Evolutionary conservation across 2,888 invertebrate species (phyloP), one percentile per base, ranked within the genome.

Genomic region (Leucoptera coffeella): DNA sequence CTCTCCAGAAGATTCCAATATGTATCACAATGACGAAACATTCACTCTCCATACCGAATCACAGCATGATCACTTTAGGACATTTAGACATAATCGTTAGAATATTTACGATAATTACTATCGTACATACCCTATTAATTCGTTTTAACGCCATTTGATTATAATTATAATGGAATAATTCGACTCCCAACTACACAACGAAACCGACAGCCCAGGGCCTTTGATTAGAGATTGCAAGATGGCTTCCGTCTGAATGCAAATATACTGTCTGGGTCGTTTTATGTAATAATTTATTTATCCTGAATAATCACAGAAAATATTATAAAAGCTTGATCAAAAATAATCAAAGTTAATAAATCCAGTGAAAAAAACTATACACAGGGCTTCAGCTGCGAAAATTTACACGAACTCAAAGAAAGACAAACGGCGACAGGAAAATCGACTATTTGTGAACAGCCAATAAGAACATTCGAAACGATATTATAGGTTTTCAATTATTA

Each of bases 71-170:
- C 59, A 61, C 59, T n/a, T n/a, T n/a, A n/a, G n/a, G n/a, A 12
- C 49, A 44, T 45, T 37, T 35, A 37, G 38, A 33, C 36, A 33
- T 37, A 41, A 46, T 41, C 32, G 36, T 36, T 23, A 26, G 37
- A 37, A 49, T 54, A 52, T 53, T 50, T 43, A 41, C 37, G 39
- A 38, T 38, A 36, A 38, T 45, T 43, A 39, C 39, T 40, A 45
- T 45, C 51, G 61, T 72, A 80, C 82, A 64, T 81, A 86, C 86
- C 89, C 90, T 90, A 82, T 90, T 90, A 82, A 90, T 90, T 86
- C 90, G 85, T 85, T 90, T 90, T 85, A 90, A 86, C 82, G 90
- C 90, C 90, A 90, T 90, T 82, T 81, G 77, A 74, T 73, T 74
- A 71, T 74, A 73, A n/a, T 73, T 72, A 75, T 71, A 73, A 74